Evolutionary conservation across 2,113 vertebrate genomes (phyloP).

Genomic region (Ageneiosus marmoratus): DNA sequence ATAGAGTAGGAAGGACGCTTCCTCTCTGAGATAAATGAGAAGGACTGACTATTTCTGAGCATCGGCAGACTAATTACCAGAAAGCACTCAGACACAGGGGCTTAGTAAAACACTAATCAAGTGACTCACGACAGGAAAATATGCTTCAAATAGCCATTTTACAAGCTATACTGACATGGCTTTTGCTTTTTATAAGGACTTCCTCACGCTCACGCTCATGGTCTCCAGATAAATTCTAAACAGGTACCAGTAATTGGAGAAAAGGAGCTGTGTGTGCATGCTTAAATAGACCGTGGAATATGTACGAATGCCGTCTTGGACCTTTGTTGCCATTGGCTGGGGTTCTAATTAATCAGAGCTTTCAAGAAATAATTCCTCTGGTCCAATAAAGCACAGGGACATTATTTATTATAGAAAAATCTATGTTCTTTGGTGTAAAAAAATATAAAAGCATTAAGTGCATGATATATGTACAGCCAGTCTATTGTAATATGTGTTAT

Average conservation of each 20-base stretch:
- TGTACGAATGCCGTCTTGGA: not conserved
- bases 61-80: conserved; percentile 51
- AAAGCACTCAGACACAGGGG: conserved; percentile 37
- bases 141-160: not conserved
- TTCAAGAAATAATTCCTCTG: not conserved
- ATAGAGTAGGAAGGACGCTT: conserved; percentile 58
- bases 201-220: not conserved
- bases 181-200: not conserved
- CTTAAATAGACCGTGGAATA: conserved; percentile 30
- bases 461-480: not conserved
- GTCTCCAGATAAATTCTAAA: conserved; percentile 10
- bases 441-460: not conserved
- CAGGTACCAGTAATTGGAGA: conserved; percentile 8
- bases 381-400: not conserved
- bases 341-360: conserved; percentile 27
- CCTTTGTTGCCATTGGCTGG: conserved; percentile 5
- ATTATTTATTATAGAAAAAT: conserved; percentile 17
- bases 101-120: conserved; percentile 11
- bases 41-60: conserved; percentile 45
- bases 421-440: not conserved
- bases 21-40: conserved; percentile 58
- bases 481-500: not conserved
- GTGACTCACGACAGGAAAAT: conserved; percentile 44
- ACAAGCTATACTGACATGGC: not conserved
- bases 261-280: not conserved